Conservation (phyloP, 2,797 vertebrate genomes). For the Hemitrygon akajei region DNA sequence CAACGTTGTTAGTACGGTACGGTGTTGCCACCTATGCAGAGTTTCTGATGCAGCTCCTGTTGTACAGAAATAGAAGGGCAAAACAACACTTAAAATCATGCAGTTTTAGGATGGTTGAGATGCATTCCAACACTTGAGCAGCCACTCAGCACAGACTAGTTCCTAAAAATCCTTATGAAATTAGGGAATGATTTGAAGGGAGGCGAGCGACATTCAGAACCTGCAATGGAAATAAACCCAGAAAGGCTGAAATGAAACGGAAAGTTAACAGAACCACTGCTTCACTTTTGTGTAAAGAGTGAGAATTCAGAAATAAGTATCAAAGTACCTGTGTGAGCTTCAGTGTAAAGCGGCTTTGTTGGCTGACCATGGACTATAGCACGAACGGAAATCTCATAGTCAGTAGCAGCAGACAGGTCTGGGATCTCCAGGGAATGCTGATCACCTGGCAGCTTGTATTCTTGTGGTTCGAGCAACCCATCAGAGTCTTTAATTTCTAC, state of each 20-base stretch:
- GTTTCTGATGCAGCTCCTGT: background rate
- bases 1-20: background rate
- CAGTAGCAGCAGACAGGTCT: slow-evolving; percentile 67
- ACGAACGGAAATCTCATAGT: slow-evolving; percentile 72
- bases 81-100: background rate
- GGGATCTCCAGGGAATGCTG: slow-evolving; percentile 61
- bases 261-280: background rate
- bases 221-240: background rate
- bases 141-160: slow-evolving; percentile 11
- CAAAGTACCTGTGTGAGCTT: slow-evolving; percentile 79
- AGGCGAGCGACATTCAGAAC: background rate
- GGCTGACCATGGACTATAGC: slow-evolving; percentile 67
- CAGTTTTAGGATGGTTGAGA: background rate
- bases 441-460: slow-evolving; percentile 68
- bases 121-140: background rate
- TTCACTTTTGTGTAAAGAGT: background rate
- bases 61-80: background rate
- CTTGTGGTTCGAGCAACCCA: slow-evolving; percentile 56
- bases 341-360: slow-evolving; percentile 67
- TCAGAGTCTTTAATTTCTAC: slow-evolving; percentile 79
- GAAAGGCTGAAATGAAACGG: background rate
- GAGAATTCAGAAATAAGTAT: background rate
- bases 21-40: background rate
- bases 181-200: background rate
- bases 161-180: background rate